These are phyloP conservation scores for Andricus curvator DNA, from an alignment of 2,888 invertebrate genomes.

Conservation along the genomic window DNA sequence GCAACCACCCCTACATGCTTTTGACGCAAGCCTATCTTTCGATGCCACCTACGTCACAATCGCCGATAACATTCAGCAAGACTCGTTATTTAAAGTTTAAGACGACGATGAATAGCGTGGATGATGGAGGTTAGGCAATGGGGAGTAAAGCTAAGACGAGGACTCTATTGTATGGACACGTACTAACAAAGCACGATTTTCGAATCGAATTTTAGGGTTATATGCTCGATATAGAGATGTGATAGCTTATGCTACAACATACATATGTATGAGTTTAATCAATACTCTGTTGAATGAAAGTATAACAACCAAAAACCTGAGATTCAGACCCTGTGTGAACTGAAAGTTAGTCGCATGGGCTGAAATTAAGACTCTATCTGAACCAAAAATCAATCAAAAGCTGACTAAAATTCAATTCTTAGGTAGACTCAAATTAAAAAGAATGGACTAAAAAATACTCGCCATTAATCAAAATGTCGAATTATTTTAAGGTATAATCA, in stretches of 20 bases:
- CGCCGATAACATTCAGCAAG: slow-evolving; percentile 57
- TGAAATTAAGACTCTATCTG: not conserved
- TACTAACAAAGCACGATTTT: not conserved
- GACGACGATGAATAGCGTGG: slow-evolving; percentile 48
- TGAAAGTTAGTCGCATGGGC: not conserved
- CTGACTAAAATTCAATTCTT: not conserved
- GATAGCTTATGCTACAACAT: too few species aligned
- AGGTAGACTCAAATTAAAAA: too few species aligned
- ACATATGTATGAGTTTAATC: too few species aligned
- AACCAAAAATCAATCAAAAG: not conserved
- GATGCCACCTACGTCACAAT: slow-evolving; percentile 54
- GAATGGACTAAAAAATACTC: too few species aligned
- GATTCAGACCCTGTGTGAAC: too few species aligned
- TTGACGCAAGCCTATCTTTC: slow-evolving; percentile 56
- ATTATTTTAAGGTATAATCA: too few species aligned
- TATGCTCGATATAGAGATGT: not conserved
- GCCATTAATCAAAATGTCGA: too few species aligned
- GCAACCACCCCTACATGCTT: slow-evolving; percentile 47
- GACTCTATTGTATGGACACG: not conserved
- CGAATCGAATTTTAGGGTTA: not conserved
- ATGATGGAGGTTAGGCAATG: slow-evolving; percentile 20
- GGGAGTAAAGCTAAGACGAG: not conserved
- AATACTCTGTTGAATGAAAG: too few species aligned
- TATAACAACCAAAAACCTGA: too few species aligned
- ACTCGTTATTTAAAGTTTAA: slow-evolving; percentile 58